phyloP scores from a whole-genome alignment of 2,797 vertebrate genomes.

The Denticeps clupeoides region DNA sequence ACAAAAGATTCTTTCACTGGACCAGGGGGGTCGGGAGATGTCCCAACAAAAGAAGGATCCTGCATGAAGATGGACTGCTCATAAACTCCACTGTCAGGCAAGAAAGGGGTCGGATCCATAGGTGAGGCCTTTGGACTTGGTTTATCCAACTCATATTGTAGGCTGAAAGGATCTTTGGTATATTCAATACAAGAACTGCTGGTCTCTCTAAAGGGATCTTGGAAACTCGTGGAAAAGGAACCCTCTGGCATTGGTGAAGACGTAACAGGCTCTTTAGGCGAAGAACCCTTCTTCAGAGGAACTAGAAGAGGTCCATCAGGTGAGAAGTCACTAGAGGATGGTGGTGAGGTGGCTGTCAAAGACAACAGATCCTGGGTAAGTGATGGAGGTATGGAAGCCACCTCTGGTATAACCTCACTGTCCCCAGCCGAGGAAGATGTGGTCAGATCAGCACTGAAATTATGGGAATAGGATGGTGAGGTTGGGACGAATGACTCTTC shows the following conservation, averaged over 20 bases:
- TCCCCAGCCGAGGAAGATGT: conserved; percentile 5
- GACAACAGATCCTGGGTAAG: conserved; percentile 45
- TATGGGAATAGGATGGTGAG: conserved; percentile 16
- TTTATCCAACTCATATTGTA: conserved; percentile 16
- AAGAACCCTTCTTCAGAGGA: conserved; percentile 4
- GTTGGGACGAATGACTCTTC: conserved; percentile 42
- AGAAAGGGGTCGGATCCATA: conserved; percentile 10
- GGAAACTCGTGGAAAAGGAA: conserved; percentile 23
- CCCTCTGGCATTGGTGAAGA: conserved; percentile 1
- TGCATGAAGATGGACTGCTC: conserved; percentile 42
- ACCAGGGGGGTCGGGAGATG: conserved; percentile 38
- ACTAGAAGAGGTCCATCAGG: conserved; percentile 40
- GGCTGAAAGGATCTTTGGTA: conserved; percentile 24
- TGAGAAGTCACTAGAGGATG: conserved; percentile 30
- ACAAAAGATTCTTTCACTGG: conserved; percentile 13
- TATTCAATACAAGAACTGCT: conserved; percentile 31
- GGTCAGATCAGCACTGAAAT: conserved; percentile 3
- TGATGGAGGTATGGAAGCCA: conserved; percentile 32
- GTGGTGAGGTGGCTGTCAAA: conserved; percentile 27
- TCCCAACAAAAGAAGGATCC: conserved; percentile 27
- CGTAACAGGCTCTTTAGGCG: conserved; percentile 10
- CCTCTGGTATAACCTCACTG: conserved; percentile 36
- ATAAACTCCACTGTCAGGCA: conserved; percentile 9
- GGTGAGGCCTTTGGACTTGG: conserved; percentile 14
- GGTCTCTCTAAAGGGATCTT: conserved; percentile 38